Conservation (phyloP, 2,113 vertebrate genomes). For the Shinisaurus crocodilurus region DNA sequence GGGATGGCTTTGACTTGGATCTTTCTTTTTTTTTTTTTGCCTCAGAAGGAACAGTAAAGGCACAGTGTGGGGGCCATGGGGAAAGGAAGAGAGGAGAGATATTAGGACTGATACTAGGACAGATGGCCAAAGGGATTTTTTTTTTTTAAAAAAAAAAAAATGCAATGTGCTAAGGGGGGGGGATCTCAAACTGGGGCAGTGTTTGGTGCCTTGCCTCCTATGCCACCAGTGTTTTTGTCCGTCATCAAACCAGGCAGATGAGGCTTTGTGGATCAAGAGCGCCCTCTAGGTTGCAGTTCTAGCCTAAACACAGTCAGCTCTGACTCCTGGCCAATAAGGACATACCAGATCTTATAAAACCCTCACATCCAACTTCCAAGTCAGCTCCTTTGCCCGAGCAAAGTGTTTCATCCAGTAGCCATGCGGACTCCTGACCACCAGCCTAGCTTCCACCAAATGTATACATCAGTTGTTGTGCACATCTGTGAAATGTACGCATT, state of each 20-base stretch:
- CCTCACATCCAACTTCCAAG: not conserved
- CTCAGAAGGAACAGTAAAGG: not conserved
- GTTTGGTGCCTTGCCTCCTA: not conserved
- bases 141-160: not conserved
- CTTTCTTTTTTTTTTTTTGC: not conserved
- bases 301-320: too few relatives aligned
- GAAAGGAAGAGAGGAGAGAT: not conserved
- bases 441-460: not conserved
- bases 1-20: slow-evolving; percentile 56
- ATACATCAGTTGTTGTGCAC: too few relatives aligned
- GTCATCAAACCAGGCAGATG: not conserved
- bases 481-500: too few relatives aligned
- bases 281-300: too few relatives aligned
- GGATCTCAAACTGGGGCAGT: not conserved
- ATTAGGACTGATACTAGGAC: too few relatives aligned
- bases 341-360: too few relatives aligned
- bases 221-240: not conserved
- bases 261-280: too few relatives aligned
- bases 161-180: too few relatives aligned
- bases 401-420: not conserved
- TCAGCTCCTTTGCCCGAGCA: not conserved
- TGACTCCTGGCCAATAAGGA: too few relatives aligned
- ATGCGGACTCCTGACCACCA: too few relatives aligned
- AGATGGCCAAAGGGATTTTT: not conserved
- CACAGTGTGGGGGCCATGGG: not conserved